Base-by-base conservation (phyloP, 2,113 vertebrate genomes). In the Python bivittatus region DNA sequence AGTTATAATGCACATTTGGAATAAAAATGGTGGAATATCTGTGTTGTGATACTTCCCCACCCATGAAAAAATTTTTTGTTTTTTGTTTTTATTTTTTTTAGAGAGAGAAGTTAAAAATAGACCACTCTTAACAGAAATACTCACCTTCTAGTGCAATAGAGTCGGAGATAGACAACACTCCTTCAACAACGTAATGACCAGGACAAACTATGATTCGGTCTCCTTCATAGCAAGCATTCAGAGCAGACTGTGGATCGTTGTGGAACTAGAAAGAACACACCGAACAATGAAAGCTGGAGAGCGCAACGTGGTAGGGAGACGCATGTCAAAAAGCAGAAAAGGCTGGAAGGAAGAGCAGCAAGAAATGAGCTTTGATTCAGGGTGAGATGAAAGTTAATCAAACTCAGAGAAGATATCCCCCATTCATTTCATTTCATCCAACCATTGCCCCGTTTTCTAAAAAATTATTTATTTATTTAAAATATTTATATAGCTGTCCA, bases 81-180 rank as follows among this genome's bases (percentile, higher is more conserved):
- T 48, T 48, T 48, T 48, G 2, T 3, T 48, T 48, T 48, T 48
- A 48, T 22, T 33, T 33, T 6, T 53, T 56, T 64, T 42, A 15
- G 42, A 10, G 11, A 84, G 53, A 11, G 84, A 56, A 23, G 23
- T 54, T 53, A 53, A 8, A 22, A 11, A 52, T 22, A 27, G 15
- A 83, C 2, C 12, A 23, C 6, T 8, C 1, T 9, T 23, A 53
- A 25, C 12, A 17, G 9, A 44, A 79, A 38, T 52, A 54, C 79
- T 89, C 61, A 98, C 98, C 99, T 98, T 99, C 98, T 79, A 99
- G 53, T 48, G 97, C 97, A 87, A 99, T 94, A 86, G 99, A 99
- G 96, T 99, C 99, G 56, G 98, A 97, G 58, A 99, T 98, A 94
- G 97, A 97, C 92, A 99, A 97, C 54, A 97, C 91, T 10, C 97